These are phyloP conservation scores for Plusia festucae DNA, from an alignment of 2,888 invertebrate species.

Conservation along the genomic window DNA sequence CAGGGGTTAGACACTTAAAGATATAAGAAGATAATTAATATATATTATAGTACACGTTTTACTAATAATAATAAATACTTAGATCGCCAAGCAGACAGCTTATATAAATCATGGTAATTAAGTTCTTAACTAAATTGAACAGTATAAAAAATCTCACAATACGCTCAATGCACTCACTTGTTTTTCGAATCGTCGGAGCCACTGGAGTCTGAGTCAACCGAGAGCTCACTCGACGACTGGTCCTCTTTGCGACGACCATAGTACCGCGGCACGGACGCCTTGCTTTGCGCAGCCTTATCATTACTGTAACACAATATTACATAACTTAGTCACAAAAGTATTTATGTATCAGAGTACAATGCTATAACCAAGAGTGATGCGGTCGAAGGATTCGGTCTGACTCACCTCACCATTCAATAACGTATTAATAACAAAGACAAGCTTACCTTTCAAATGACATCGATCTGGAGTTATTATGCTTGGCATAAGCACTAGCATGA, in stretches of 20 bases:
- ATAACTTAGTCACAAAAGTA: conserved; percentile 23
- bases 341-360: conserved; percentile 13
- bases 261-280: conserved; percentile 78
- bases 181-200: conserved; percentile 70
- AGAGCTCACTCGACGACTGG: conserved; percentile 84
- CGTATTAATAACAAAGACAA: conserved; percentile 55
- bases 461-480: conserved; percentile 83
- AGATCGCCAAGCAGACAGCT: no score
- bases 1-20: no score
- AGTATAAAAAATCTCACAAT: not conserved
- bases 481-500: conserved; percentile 76
- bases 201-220: conserved; percentile 81
- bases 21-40: no score
- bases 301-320: conserved; percentile 44
- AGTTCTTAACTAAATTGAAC: no score
- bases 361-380: conserved; percentile 15
- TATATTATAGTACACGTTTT: no score
- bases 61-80: no score
- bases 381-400: conserved; percentile 27
- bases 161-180: conserved; percentile 68
- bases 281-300: conserved; percentile 56
- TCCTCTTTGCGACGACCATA: conserved; percentile 85
- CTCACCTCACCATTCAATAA: conserved; percentile 52
- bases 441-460: conserved; percentile 85
- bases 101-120: no score